Evolutionary conservation across 2,797 vertebrate species (phyloP).

Genomic region (Pitangus sulphuratus): DNA sequence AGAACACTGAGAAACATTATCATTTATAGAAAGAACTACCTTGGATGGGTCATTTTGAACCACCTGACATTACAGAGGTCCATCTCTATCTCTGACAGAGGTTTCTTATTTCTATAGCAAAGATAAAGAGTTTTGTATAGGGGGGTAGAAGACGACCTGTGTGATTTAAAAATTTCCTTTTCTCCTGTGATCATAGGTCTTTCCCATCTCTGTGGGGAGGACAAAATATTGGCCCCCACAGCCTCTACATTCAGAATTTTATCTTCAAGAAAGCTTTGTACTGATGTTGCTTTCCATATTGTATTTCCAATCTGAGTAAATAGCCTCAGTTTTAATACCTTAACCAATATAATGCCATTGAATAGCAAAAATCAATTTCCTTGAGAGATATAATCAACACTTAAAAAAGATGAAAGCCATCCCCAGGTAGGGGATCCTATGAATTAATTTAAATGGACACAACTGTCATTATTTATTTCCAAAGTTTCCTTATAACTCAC

Average conservation of each 20-base stretch:
- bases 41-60: background rate
- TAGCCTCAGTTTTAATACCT: background rate
- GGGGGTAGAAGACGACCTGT: background rate
- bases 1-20: background rate
- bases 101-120: background rate
- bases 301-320: background rate
- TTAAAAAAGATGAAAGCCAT: background rate
- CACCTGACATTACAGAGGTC: background rate
- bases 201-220: background rate
- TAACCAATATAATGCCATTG: background rate
- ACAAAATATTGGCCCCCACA: background rate
- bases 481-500: background rate
- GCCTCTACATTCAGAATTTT: background rate
- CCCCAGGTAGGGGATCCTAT: background rate
- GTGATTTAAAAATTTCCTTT: background rate
- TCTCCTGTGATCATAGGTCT: background rate
- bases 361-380: background rate
- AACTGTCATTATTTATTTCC: background rate
- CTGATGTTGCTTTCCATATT: background rate
- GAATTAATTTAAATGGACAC: background rate
- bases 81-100: background rate
- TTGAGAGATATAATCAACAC: background rate
- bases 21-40: background rate
- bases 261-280: background rate
- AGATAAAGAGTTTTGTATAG: background rate